Conservation (phyloP, 2,113 vertebrate species). For the Anas platyrhynchos region DNA sequence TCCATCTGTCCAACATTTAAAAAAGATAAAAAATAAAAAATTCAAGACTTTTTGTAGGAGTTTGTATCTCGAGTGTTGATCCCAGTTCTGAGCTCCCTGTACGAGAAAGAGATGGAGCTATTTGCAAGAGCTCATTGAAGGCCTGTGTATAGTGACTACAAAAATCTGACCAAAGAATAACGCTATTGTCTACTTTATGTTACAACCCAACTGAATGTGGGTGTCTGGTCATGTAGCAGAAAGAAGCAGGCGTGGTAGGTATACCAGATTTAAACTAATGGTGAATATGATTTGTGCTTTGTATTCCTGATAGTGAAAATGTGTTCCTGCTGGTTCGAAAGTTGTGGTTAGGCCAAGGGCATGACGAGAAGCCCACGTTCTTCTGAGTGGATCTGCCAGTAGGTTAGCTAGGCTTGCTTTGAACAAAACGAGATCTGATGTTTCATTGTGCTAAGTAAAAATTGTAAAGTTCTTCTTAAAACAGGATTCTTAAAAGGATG, state of each 20-base stretch:
- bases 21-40: neutral
- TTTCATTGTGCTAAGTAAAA: neutral
- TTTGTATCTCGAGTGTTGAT: neutral
- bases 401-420: neutral
- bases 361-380: neutral
- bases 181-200: neutral
- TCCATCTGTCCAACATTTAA: neutral
- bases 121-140: neutral
- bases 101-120: rapidly evolving
- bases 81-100: neutral
- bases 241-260: rapidly evolving
- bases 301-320: neutral
- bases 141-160: neutral
- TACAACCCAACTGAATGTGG: neutral
- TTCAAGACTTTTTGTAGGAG: neutral
- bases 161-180: neutral
- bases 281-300: neutral
- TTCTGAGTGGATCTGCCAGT: neutral
- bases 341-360: neutral
- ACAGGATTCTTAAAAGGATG: neutral
- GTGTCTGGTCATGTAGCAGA: neutral
- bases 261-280: neutral
- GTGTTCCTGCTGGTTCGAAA: neutral
- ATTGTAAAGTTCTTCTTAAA: neutral
- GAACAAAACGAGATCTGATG: neutral